A percentile compares a stretch with the other conserved stretches of the same genome.
These are phyloP conservation scores for Hyperopisus bebe DNA, from an alignment of 2,113 vertebrate genomes.

Conservation along the genomic window DNA sequence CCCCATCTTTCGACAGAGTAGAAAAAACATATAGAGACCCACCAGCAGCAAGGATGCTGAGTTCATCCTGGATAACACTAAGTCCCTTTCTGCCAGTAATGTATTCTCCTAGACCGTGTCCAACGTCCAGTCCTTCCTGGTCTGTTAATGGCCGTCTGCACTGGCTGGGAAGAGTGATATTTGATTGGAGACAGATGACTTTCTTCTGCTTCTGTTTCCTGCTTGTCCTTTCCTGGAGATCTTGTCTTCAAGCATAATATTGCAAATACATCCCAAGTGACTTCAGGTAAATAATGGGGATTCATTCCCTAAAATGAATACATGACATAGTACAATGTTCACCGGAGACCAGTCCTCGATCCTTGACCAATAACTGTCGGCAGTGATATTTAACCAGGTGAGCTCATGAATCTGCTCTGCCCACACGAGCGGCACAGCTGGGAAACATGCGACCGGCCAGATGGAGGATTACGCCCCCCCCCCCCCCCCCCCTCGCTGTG, in stretches of 20 bases:
- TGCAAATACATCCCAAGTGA: not conserved
- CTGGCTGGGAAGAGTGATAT: not conserved
- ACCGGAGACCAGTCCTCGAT: not conserved
- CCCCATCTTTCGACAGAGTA: not conserved
- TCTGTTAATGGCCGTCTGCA: not conserved
- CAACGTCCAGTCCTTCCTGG: not conserved
- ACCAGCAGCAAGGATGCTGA: not conserved
- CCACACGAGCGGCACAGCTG: not conserved
- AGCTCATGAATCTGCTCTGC: not conserved
- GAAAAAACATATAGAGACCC: not conserved
- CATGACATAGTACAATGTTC: not conserved
- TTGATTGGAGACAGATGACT: not conserved
- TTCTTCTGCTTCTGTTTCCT: not conserved
- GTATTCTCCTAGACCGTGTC: not conserved
- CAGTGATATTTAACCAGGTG: not conserved
- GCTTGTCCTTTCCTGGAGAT: not conserved
- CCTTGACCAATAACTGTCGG: not conserved
- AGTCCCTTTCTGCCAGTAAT: not conserved
- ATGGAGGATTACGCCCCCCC: not conserved
- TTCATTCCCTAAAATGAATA: not conserved
- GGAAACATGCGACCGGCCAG: not conserved
- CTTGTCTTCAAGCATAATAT: not conserved
- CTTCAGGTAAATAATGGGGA: not conserved
- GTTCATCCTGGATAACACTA: not conserved
- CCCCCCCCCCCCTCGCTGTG: not conserved